These are phyloP conservation scores for Hypotaenidia philippensis DNA, from an alignment of 2,797 vertebrate species.

Conservation along the genomic window DNA sequence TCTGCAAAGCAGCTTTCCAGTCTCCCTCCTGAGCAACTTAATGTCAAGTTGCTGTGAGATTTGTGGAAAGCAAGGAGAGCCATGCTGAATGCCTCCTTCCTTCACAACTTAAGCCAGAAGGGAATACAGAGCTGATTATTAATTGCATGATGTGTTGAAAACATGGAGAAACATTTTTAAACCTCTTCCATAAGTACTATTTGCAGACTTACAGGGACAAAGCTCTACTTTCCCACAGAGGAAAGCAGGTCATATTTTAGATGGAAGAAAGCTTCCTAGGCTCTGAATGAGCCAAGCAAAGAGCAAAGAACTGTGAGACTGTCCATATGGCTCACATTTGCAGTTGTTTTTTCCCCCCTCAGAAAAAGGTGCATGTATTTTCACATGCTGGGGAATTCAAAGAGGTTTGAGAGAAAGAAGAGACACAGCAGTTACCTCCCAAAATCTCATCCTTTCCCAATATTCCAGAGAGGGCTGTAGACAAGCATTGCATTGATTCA, in stretches of 20 bases:
- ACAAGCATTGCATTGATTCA: not conserved
- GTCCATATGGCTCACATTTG: not conserved
- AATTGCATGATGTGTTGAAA: not conserved
- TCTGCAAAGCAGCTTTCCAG: not conserved
- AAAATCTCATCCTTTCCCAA: not conserved
- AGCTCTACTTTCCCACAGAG: not conserved
- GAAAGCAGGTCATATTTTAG: not conserved
- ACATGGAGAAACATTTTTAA: not conserved
- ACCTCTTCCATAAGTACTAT: not conserved
- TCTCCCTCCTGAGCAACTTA: not conserved
- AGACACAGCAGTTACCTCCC: not conserved
- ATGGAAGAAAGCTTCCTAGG: not conserved
- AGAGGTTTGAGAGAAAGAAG: not conserved
- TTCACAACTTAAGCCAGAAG: not conserved
- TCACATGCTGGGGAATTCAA: not conserved
- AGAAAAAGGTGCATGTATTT: not conserved
- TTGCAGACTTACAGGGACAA: not conserved
- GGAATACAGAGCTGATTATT: not conserved
- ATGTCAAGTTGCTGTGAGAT: not conserved
- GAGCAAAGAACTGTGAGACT: not conserved
- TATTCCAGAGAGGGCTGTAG: not conserved
- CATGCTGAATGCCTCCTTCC: not conserved
- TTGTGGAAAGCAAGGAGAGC: not conserved
- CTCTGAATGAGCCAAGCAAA: not conserved
- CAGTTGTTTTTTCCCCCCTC: not conserved